These are phyloP conservation scores for Sclerurus mexicanus DNA, from an alignment of 2,113 vertebrate species.

Conservation along the genomic window DNA sequence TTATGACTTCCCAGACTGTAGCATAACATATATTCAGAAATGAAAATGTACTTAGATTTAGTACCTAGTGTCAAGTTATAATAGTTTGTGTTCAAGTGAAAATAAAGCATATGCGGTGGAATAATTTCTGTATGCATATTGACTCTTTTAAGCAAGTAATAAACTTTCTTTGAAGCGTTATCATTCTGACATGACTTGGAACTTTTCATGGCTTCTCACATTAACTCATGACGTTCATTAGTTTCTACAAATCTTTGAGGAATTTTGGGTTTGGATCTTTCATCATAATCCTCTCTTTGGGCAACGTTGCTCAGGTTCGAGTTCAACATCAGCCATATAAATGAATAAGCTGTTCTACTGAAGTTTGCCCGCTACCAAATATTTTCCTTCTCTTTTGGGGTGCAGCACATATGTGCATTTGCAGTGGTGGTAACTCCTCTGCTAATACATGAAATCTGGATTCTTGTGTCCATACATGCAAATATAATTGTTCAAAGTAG, in stretches of 20 bases:
- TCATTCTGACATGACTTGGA: not conserved
- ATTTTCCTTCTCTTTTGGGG: not conserved
- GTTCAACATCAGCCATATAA: not conserved
- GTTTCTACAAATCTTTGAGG: not conserved
- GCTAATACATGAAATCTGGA: not conserved
- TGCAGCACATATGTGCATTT: rapidly evolving
- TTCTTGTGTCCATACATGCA: not conserved
- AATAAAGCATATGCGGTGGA: slow-evolving; percentile 80
- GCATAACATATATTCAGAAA: slow-evolving; percentile 61
- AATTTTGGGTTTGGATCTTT: not conserved
- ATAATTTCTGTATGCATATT: slow-evolving; percentile 73
- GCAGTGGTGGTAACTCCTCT: not conserved
- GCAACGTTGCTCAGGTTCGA: not conserved
- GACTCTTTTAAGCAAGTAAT: slow-evolving; percentile 67
- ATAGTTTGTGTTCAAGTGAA: slow-evolving; percentile 61
- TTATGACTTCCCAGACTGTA: slow-evolving; percentile 54
- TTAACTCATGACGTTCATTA: not conserved
- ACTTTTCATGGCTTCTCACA: not conserved
- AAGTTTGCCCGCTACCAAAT: not conserved
- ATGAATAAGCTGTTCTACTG: not conserved
- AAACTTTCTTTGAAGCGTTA: not conserved
- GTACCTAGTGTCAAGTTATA: slow-evolving; percentile 67
- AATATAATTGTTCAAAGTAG: not conserved
- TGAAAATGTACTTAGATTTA: slow-evolving; percentile 73
- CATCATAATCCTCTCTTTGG: not conserved